Percentiles rank a stretch among this genome's conserved stretches.
Conservation (phyloP, 2,113 vertebrate species). For the Trematomus loennbergii region DNA sequence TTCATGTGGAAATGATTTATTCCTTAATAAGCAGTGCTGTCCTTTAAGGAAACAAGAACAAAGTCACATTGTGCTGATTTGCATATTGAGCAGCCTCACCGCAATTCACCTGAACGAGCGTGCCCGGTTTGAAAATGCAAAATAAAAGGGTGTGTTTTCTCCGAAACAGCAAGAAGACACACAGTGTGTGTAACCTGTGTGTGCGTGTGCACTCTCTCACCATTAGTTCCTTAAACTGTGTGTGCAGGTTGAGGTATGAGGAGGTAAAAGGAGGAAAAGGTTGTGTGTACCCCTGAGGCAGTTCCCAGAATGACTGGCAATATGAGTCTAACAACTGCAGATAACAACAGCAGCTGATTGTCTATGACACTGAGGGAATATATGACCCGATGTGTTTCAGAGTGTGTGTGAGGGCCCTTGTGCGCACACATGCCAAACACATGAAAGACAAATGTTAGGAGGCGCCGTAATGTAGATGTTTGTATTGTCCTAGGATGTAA, state of each 20-base stretch:
- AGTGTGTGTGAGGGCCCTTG: background rate
- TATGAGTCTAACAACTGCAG: background rate
- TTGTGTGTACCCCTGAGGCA: background rate
- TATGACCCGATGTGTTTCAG: background rate
- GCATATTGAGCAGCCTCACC: slow-evolving; percentile 67
- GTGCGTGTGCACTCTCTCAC: background rate
- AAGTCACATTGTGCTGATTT: slow-evolving; percentile 62
- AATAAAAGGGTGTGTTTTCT: slow-evolving; percentile 5
- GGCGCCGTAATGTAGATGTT: background rate
- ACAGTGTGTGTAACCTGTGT: background rate
- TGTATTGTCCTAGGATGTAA: background rate
- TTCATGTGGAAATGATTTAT: slow-evolving; percentile 12
- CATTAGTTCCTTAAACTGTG: background rate
- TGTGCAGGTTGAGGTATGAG: background rate
- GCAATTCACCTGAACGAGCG: slow-evolving; percentile 46
- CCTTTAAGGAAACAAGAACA: background rate
- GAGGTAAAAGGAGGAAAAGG: background rate
- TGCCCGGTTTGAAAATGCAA: background rate
- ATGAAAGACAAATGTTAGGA: background rate
- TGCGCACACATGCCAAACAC: background rate
- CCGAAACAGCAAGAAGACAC: background rate
- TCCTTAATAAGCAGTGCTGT: background rate
- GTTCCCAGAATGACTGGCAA: background rate
- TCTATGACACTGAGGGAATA: background rate
- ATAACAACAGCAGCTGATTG: background rate